Evolutionary conservation across 2,888 invertebrate species (phyloP).

Genomic region (Patella depressa): DNA sequence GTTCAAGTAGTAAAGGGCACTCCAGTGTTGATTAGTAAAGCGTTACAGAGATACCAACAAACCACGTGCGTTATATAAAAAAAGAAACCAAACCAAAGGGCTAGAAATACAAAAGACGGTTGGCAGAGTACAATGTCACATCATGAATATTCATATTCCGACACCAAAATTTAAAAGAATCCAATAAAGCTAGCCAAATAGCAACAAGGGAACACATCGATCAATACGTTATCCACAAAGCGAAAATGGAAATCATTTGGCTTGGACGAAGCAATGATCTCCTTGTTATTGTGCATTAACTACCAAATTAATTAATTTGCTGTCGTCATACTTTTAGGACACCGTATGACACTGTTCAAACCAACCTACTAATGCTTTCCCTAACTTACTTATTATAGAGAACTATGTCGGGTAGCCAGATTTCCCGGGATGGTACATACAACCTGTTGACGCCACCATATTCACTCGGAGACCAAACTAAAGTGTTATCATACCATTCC

Average conservation of each 20-base stretch:
- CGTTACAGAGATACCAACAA: neutral
- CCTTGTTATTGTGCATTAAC: too few species aligned
- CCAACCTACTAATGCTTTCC: neutral
- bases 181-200: too few species aligned
- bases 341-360: neutral
- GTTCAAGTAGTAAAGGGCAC: neutral
- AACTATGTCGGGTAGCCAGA: constrained; percentile 71
- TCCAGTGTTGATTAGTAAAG: neutral
- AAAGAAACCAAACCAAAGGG: too few species aligned
- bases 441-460: constrained; percentile 95
- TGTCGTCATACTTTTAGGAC: too few species aligned
- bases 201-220: too few species aligned
- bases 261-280: too few species aligned
- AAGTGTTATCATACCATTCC: constrained; percentile 84
- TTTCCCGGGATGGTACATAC: constrained; percentile 90
- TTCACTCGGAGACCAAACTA: constrained; percentile 94
- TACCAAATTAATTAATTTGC: too few species aligned
- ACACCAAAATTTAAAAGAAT: too few species aligned
- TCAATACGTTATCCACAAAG: too few species aligned
- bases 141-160: constrained; percentile 2
- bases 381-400: constrained; percentile 70
- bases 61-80: neutral
- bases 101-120: too few species aligned
- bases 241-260: too few species aligned
- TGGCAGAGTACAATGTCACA: too few species aligned